These are phyloP conservation scores for Stenotaenia linearis DNA, from an alignment of 2,888 invertebrate genomes.

Conservation along the genomic window DNA sequence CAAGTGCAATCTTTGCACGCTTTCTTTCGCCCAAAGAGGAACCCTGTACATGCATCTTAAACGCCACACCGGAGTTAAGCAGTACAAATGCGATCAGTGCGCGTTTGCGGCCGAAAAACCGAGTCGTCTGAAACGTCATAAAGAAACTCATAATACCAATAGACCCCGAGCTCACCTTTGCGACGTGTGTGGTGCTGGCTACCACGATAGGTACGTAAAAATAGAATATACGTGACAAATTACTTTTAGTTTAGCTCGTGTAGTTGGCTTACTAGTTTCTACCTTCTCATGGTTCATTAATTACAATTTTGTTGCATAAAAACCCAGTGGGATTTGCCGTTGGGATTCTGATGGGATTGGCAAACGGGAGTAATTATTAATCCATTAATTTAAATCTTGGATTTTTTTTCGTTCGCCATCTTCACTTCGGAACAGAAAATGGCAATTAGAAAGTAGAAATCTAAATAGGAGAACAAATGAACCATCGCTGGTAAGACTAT, in stretches of 20 bases:
- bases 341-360: neutral
- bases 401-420: neutral
- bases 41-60: slow-evolving; percentile 33
- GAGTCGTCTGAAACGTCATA: slow-evolving; percentile 33
- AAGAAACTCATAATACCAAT: slow-evolving; percentile 28
- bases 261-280: neutral
- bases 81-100: slow-evolving; percentile 40
- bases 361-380: slow-evolving; percentile 20
- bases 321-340: neutral
- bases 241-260: neutral
- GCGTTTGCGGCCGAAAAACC: slow-evolving; percentile 27
- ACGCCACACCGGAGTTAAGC: slow-evolving; percentile 41
- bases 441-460: neutral
- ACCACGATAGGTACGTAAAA: slow-evolving; percentile 33
- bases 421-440: neutral
- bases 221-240: neutral
- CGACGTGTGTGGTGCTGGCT: slow-evolving; percentile 35
- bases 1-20: slow-evolving; percentile 42
- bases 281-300: slow-evolving; percentile 10
- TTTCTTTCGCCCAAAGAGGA: slow-evolving; percentile 36
- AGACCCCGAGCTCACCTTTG: slow-evolving; percentile 33
- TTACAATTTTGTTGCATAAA: neutral
- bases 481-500: neutral
- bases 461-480: neutral
- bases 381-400: slow-evolving; percentile 26